Conservation (phyloP, 2,888 invertebrate genomes). For the Onthophagus sagittarius region DNA sequence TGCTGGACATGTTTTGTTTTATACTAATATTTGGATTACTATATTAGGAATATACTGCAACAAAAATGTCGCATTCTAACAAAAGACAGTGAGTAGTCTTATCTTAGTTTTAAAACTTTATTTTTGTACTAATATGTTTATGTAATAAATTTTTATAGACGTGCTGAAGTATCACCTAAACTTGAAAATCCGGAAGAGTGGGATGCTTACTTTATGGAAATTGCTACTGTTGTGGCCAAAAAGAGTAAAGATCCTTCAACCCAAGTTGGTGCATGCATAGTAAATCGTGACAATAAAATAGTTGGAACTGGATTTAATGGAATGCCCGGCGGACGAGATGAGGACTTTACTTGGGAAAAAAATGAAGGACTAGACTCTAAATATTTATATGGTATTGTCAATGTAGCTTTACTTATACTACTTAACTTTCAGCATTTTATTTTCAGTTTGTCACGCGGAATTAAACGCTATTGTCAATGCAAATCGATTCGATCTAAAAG, state of each 20-base stretch:
- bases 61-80: too few relatives aligned
- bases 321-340: conserved; percentile 86
- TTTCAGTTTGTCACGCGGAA: conserved; percentile 93
- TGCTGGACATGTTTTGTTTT: too few relatives aligned
- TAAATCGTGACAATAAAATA: conserved; percentile 80
- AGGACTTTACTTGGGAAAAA: conserved; percentile 92
- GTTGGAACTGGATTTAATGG: conserved; percentile 97
- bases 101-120: too few relatives aligned
- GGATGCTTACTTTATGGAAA: conserved; percentile 96
- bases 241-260: conserved; percentile 92
- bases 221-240: conserved; percentile 84
- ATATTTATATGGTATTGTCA: conserved; percentile 71
- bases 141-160: too few relatives aligned
- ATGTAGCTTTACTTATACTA: background rate
- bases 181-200: conserved; percentile 67
- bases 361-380: conserved; percentile 67
- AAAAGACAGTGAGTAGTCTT: too few relatives aligned
- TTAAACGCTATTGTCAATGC: conserved; percentile 95
- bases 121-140: too few relatives aligned
- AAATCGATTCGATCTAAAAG: conserved; percentile 70
- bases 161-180: too few relatives aligned
- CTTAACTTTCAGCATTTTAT: background rate
- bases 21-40: too few relatives aligned
- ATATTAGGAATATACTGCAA: too few relatives aligned
- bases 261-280: conserved; percentile 95